Base-by-base conservation (phyloP, 1,140 invertebrate genomes). In the Cataglyphis hispanica region DNA sequence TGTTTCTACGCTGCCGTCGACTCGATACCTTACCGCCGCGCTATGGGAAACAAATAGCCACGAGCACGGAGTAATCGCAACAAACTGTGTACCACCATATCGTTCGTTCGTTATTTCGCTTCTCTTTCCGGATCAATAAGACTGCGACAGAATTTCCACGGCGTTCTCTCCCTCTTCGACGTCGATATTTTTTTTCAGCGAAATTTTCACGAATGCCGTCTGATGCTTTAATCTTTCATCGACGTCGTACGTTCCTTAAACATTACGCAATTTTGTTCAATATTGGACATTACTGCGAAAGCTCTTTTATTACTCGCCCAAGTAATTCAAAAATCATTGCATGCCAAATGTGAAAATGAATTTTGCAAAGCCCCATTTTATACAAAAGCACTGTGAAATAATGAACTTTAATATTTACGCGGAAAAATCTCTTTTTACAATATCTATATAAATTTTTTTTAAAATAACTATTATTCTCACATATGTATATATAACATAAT, bases 1-100 rank as follows among this genome's bases (percentile, higher is more conserved):
- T 75, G 81, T 84, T 84, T 84, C 81, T 63, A 10, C 81, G 72
- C 46, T 53, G 58, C 81, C 66, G 34, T 40, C 37, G 60, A 60
- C 43, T 40, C 81, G 81, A 84, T 84, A 77, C 31, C 5, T 22
- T 56, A 66, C 43, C 31, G 11, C 72, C 58, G 43, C 58, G 43
- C 69, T 66, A 77, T 75, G 72, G 61, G 64, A 84, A 84, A 84
- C 81, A 84, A 84, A 84, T 84, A 84, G 69, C 46, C 58, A 63
- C 43, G 72, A 84, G 72, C 10, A 19, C 22, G 72, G 19, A 77
- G 81, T 77, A 84, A 84, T 84, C 72, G 72, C 81, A 77, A 77
- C 81, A 84, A 84, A 77, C 43, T 66, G 60, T 77, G 31, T 19
- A 50, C 46, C 66, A 19, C 58, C 58, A 60, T 84, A 77, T 53